phyloP scores from a whole-genome alignment of 2,797 vertebrate genomes.

The Sebastes alutus region DNA sequence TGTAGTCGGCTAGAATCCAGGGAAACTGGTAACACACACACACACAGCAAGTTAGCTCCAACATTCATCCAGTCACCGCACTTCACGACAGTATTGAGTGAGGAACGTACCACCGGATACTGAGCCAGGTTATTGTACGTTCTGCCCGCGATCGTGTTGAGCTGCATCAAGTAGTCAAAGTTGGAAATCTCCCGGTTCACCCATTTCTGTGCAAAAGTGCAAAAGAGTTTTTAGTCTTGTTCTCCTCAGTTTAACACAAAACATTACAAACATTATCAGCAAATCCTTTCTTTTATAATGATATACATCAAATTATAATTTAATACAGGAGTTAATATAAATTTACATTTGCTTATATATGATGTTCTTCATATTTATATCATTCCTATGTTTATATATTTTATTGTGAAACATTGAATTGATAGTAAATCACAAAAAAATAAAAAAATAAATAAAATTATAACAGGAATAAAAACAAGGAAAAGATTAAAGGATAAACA shows the following conservation, averaged over 20 bases:
- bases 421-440: too few species aligned
- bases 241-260: neutral
- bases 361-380: too few species aligned
- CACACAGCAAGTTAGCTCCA: neutral
- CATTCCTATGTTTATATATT: too few species aligned
- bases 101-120: constrained; percentile 92
- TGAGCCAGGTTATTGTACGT: constrained; percentile 97
- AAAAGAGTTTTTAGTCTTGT: neutral
- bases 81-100: neutral
- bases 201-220: constrained; percentile 89
- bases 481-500: too few species aligned
- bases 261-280: neutral
- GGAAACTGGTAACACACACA: constrained; percentile 88
- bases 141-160: constrained; percentile 97
- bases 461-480: too few species aligned
- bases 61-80: neutral
- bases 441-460: too few species aligned
- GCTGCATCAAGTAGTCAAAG: constrained; percentile 98
- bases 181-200: constrained; percentile 97
- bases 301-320: too few species aligned
- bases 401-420: fast-evolving
- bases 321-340: too few species aligned
- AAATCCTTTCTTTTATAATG: neutral
- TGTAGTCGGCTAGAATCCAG: constrained; percentile 95
- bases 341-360: fast-evolving